Conservation (phyloP, 2,888 invertebrate species). For the Rosalia funebris region DNA sequence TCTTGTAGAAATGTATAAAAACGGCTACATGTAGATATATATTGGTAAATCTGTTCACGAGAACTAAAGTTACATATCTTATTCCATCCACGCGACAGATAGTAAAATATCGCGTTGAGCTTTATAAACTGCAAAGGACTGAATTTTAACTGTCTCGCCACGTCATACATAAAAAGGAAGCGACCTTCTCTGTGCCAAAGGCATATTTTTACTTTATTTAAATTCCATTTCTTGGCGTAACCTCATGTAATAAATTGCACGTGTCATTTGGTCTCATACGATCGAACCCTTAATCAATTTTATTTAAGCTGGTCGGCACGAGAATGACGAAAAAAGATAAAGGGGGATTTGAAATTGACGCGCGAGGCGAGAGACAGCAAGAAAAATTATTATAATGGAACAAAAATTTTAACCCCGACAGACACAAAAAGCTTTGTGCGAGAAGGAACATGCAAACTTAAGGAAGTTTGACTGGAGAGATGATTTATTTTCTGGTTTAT, state of each 20-base stretch:
- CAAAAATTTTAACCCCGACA: neutral
- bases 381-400: neutral
- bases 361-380: neutral
- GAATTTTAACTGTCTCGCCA: neutral
- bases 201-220: neutral
- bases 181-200: neutral
- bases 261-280: neutral
- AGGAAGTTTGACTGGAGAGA: neutral
- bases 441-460: neutral
- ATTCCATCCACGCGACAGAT: too few relatives aligned
- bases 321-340: neutral
- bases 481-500: neutral
- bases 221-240: neutral
- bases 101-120: too few relatives aligned
- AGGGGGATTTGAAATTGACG: neutral
- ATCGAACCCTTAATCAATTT: neutral
- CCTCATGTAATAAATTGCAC: neutral
- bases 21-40: too few relatives aligned
- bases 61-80: too few relatives aligned
- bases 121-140: neutral
- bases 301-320: neutral
- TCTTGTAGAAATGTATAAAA: too few relatives aligned
- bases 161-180: neutral
- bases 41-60: too few relatives aligned
- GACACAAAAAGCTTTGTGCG: neutral